phyloP scores from a whole-genome alignment of 2,797 vertebrate species.

The Anas georgica region DNA sequence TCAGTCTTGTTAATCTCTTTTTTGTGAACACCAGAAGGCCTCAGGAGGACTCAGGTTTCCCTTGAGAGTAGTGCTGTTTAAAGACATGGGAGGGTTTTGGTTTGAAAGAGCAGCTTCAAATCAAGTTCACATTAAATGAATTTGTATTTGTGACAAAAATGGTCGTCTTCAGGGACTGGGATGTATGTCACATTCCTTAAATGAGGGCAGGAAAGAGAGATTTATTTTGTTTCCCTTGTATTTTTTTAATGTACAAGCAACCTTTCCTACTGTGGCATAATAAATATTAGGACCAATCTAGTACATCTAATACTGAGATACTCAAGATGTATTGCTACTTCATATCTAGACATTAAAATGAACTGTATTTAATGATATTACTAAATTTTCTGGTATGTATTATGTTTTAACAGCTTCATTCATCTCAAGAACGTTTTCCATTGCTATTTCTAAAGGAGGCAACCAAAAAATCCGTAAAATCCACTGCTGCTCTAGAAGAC shows the following conservation, averaged over 20 bases:
- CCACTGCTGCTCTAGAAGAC: not conserved
- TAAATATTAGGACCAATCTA: rapidly evolving
- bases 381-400: not conserved
- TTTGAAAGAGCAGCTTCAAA: not conserved
- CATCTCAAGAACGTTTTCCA: not conserved
- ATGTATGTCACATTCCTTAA: not conserved
- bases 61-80: not conserved
- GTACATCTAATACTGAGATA: too few species aligned
- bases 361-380: not conserved
- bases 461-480: not conserved
- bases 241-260: not conserved
- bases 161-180: not conserved
- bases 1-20: not conserved
- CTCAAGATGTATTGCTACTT: too few species aligned
- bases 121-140: not conserved
- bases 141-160: not conserved
- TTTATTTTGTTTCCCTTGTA: not conserved
- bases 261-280: not conserved
- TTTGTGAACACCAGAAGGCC: not conserved
- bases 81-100: not conserved
- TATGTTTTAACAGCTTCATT: not conserved
- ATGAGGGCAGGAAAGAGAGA: not conserved
- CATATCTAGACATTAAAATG: not conserved
- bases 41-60: not conserved
- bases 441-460: not conserved